Base-by-base conservation (phyloP, 2,888 invertebrate species). In the Leptopilina syphax region DNA sequence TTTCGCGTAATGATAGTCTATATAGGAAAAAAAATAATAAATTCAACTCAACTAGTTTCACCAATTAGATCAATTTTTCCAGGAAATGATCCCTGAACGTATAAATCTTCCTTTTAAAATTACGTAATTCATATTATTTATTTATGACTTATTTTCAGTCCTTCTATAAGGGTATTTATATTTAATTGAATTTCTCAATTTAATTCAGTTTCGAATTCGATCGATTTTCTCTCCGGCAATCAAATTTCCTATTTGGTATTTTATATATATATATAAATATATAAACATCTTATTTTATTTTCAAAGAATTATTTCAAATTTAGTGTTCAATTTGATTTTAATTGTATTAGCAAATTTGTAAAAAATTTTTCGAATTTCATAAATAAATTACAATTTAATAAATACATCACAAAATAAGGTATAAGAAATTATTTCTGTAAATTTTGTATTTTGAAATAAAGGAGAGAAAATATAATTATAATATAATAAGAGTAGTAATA, bases 1-100 rank as follows among this genome's bases (percentile, higher is more conserved):
- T 67, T 67, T 67, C 67, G 50, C 24, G 24, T 70, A 54, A 70
- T 70, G 27, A 70, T 70, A 54, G 24, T 24, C 54, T 70, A 47
- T 27, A 13, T 50, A 27, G 50, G 50, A 50, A 10, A 50, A 50
- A 50, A 50, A 50, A 50, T 18, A 70, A 70, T 24, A 70, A 54
- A 70, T 24, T 24, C 27, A 70, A 6, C 54, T 54, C 27, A 70
- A 54, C 41, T 41, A 65, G 65, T 65, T 65, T 65, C 65, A 34
- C 65, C 65, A 65, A 65, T 65, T 65, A 65, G 65, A 41, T 8
- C 34, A 65, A 44, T 65, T 65, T 65, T 34, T 65, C 65, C 65
- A 65, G 65, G 65, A 65, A 65, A 41, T 65, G 41, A 65, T 65
- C 34, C 41, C 27, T 6, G 41, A 10, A 13, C 65, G 27, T 34